A percentile compares a stretch with the other conserved stretches of the same genome.
These are phyloP conservation scores for Chiloscyllium punctatum DNA, from an alignment of 2,797 vertebrate species.

Conservation along the genomic window DNA sequence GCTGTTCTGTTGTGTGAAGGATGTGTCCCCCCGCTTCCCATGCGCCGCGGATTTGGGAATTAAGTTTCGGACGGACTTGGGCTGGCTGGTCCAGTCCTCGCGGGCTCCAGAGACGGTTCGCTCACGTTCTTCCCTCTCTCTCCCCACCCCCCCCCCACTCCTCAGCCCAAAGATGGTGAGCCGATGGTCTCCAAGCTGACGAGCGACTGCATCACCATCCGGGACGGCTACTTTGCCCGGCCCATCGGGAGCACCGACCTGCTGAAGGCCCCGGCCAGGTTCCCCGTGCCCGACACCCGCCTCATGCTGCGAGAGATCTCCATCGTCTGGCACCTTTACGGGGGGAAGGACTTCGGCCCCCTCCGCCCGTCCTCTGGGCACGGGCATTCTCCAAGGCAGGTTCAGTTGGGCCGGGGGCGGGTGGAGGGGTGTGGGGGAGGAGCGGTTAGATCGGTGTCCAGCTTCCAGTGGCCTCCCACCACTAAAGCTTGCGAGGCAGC, in stretches of 20 bases:
- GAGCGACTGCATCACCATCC: conserved; percentile 62
- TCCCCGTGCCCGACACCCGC: conserved; percentile 76
- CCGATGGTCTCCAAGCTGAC: conserved; percentile 74
- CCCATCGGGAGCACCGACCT: conserved; percentile 80
- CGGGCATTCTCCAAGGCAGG: conserved; percentile 59
- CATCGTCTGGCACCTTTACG: conserved; percentile 84
- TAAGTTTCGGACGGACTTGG: too few relatives aligned
- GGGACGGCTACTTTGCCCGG: conserved; percentile 77
- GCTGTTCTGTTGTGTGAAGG: too few relatives aligned
- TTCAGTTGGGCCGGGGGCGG: conserved; percentile 42
- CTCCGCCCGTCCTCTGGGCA: conserved; percentile 59
- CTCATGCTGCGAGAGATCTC: conserved; percentile 82
- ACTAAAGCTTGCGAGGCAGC: too few relatives aligned
- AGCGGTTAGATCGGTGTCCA: too few relatives aligned
- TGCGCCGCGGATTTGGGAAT: too few relatives aligned
- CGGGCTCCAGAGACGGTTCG: too few relatives aligned
- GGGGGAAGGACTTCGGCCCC: conserved; percentile 77
- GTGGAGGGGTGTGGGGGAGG: too few relatives aligned
- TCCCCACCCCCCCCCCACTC: too few relatives aligned
- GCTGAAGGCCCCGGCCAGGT: conserved; percentile 72
- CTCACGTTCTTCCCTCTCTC: too few relatives aligned
- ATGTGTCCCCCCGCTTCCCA: too few relatives aligned
- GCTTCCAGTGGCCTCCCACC: too few relatives aligned
- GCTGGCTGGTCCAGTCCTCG: too few relatives aligned
- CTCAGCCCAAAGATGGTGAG: conserved; percentile 77